A percentile compares a stretch with the other conserved stretches of the same genome.
phyloP scores from a whole-genome alignment of 2,113 vertebrate genomes.

The Gila orcuttii region DNA sequence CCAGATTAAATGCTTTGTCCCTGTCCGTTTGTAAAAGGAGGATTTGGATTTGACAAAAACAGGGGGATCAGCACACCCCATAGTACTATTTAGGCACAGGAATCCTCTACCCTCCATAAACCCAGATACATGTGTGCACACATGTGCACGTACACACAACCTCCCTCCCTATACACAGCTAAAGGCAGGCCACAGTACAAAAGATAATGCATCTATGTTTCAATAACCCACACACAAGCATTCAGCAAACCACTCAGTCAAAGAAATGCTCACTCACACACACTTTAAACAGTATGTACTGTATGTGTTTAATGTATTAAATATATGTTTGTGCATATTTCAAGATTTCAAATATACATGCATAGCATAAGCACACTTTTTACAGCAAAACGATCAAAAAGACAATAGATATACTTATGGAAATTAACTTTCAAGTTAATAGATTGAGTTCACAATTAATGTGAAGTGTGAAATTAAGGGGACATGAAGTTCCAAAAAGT shows the following conservation, averaged over 20 bases:
- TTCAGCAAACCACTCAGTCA: not conserved
- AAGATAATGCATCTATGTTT: conserved; percentile 18
- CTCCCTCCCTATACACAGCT: not conserved
- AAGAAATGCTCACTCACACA: not conserved
- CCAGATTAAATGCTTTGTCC: conserved; percentile 64
- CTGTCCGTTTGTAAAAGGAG: conserved; percentile 65
- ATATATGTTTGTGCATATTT: not conserved
- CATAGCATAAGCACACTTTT: not conserved
- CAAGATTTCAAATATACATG: not conserved
- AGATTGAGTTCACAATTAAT: too few relatives aligned
- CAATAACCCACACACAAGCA: not conserved
- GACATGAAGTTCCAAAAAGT: too few relatives aligned
- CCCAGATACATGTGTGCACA: not conserved
- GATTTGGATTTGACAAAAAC: conserved; percentile 67
- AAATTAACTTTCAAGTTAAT: too few relatives aligned
- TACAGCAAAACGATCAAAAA: not conserved
- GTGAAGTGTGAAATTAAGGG: too few relatives aligned
- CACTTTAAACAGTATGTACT: not conserved
- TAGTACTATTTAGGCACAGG: conserved; percentile 37
- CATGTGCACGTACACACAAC: conserved; percentile 16
- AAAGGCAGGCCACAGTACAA: conserved; percentile 26
- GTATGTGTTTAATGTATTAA: not conserved
- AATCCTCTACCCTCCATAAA: not conserved
- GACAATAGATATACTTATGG: too few relatives aligned
- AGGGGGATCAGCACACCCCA: conserved; percentile 53